Evolutionary conservation across 2,797 vertebrate species (phyloP), one percentile per base, ranked within the genome.

Genomic region (Premnoplex brunnescens): DNA sequence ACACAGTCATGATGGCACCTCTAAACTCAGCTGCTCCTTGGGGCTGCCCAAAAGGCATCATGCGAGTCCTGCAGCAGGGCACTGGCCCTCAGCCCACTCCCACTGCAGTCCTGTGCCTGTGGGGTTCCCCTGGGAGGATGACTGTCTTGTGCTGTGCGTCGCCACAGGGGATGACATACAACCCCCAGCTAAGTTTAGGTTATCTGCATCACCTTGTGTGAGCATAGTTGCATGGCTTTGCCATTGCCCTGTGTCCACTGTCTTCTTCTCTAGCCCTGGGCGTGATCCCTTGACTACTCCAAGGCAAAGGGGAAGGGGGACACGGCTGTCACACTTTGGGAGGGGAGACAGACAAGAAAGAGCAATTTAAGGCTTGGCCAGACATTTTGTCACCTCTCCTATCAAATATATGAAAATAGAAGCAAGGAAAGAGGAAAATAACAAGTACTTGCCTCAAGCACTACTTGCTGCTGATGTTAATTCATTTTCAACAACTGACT

Each of bases 171-270:
- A 48, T 1, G 9, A 54, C 81, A 86, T 8, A 13, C 58, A 89
- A 34, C 6, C n/a, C 43, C 60, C 11, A 8, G 81, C 36, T 80
- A 87, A 48, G 59, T 56, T 84, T n/a, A 81, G 72, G 26, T 66
- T 24, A 10, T 55, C 76, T 66, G 69, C 34, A 51, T 78, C 0
- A 0, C 36, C 77, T 68, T 1, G 0, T 22, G 77, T 34, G 46
- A 84, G 54, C 49, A 44, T 1, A 60, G 43, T 0, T 24, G 41
- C 37, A 8, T 2, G 39, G 83, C 51, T 64, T 73, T 16, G 41
- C 60, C 66, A 24, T 1, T 5, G 10, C 26, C 36, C 32, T 1
- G 0, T 6, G 30, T 16, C 49, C 4, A 1, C 7, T 3, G 2
- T n/a, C 44, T 36, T 66, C 54, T 22, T 15, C 37, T 22, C 13